A percentile compares a stretch with the other conserved stretches of the same genome.
phyloP scores from a whole-genome alignment of 2,888 invertebrate genomes.

The Nemurella pictetii region DNA sequence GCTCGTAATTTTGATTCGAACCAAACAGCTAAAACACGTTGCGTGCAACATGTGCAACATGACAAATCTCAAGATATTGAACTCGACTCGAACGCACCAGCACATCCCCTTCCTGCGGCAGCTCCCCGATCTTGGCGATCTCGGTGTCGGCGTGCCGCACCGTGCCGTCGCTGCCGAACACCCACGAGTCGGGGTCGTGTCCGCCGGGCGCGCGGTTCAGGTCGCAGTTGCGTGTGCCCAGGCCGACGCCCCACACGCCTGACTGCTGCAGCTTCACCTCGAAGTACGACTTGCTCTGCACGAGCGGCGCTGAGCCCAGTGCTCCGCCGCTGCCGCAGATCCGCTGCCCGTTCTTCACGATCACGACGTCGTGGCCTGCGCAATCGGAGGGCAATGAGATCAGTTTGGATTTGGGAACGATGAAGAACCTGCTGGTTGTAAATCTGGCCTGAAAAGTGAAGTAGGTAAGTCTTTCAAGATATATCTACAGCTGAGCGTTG shows the following conservation, averaged over 20 bases:
- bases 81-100: constrained; percentile 58
- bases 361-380: constrained; percentile 91
- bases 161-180: constrained; percentile 85
- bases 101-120: constrained; percentile 90
- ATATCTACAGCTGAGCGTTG: too few species aligned
- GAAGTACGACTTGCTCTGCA: constrained; percentile 97
- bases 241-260: constrained; percentile 88
- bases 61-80: not conserved
- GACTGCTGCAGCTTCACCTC: constrained; percentile 97
- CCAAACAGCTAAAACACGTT: too few species aligned
- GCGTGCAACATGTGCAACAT: too few species aligned
- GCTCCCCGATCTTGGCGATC: constrained; percentile 64
- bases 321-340: constrained; percentile 96
- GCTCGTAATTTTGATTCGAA: too few species aligned
- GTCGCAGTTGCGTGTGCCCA: constrained; percentile 87
- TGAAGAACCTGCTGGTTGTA: too few species aligned
- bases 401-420: too few species aligned
- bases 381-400: too few species aligned
- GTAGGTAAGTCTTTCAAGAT: too few species aligned
- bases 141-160: constrained; percentile 84
- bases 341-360: constrained; percentile 89
- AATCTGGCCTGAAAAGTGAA: too few species aligned
- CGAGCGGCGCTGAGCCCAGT: constrained; percentile 89
- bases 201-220: constrained; percentile 87
- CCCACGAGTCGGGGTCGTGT: constrained; percentile 89